Base-by-base conservation (phyloP, 1,140 invertebrate genomes). In the Drosophila sulfurigaster region DNA sequence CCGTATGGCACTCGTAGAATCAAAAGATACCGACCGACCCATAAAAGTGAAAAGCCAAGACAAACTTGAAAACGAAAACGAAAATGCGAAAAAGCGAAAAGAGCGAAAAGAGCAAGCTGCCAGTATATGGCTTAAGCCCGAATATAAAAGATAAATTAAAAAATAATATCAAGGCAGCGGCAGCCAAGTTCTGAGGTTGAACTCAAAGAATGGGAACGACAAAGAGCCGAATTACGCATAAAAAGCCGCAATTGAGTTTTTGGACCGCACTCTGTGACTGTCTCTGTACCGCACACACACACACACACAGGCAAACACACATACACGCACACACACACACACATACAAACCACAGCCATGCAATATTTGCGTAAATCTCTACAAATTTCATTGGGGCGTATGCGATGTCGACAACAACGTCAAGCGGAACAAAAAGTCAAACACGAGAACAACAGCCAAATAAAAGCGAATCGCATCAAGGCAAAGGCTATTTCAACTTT, bases 231-330 rank as follows among this genome's bases (percentile, higher is more conserved):
- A 87, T 87, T 87, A 83, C 85, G 87, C 81, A 88, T 88, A 83
- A 89, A 89, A 88, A 88, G 85, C 85, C 85, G 85, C 85, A 88
- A 89, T 88, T 89, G 85, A 88, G 81, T 88, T 88, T 83, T 88
- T 82, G 57, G 71, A 87, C 70, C 52, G 59, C 60, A 41, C 25
- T 49, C 49, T 10, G 49, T 11, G 66, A 16, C 45, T 11, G 46
- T 5, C 16, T 7, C 48, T 35, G 3, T 25, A 49, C 48, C 30
- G 5, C 25, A 28, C 51, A 35, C 13, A n/a, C 5, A 6, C 25
- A 28, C 25, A 52, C 49, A 38, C 25, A 52, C n/a, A 25, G 16
- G 16, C 6, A 1, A 7, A 48, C n/a, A 30, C 5, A 30, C 2
- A 30, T 30, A 8, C 7, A 32, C 2, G 0, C 1, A 32, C 7